Evolutionary conservation across 2,797 vertebrate genomes (phyloP).

Genomic region (Phalloptychus januarius): DNA sequence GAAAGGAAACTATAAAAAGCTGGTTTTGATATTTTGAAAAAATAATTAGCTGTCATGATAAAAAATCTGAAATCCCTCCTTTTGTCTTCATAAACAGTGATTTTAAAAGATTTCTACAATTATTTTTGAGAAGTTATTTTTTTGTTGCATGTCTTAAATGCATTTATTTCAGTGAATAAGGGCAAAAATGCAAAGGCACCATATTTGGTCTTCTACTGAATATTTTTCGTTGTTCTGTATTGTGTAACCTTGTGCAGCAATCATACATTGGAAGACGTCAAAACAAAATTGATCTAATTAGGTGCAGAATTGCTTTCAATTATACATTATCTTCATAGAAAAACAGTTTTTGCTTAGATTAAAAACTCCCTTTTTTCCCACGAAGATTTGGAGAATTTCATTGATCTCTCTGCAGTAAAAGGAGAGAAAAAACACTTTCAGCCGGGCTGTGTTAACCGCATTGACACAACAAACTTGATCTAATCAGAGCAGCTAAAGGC

Average conservation of each 20-base stretch:
- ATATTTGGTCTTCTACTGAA: background rate
- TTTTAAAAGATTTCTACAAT: background rate
- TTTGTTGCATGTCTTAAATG: background rate
- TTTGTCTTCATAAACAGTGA: background rate
- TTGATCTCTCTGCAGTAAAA: background rate
- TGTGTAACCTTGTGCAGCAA: background rate
- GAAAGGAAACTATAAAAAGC: background rate
- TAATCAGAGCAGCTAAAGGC: background rate
- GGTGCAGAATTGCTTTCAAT: background rate
- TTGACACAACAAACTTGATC: conserved; percentile 1
- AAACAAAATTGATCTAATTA: background rate
- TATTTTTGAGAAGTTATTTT: background rate
- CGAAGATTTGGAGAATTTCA: background rate
- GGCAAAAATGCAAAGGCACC: too few relatives aligned
- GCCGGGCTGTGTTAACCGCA: conserved; percentile 9
- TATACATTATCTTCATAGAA: background rate
- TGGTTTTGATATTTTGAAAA: background rate
- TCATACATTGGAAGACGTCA: background rate
- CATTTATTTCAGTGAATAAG: background rate
- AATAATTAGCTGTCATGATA: background rate
- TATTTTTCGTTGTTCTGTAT: background rate
- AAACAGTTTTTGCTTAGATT: background rate
- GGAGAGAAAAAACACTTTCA: background rate
- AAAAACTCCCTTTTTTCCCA: background rate
- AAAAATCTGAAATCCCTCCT: background rate